Evolutionary conservation across 2,888 invertebrate species (phyloP), one percentile per base, ranked within the genome.

Genomic region (Molorchus minor): DNA sequence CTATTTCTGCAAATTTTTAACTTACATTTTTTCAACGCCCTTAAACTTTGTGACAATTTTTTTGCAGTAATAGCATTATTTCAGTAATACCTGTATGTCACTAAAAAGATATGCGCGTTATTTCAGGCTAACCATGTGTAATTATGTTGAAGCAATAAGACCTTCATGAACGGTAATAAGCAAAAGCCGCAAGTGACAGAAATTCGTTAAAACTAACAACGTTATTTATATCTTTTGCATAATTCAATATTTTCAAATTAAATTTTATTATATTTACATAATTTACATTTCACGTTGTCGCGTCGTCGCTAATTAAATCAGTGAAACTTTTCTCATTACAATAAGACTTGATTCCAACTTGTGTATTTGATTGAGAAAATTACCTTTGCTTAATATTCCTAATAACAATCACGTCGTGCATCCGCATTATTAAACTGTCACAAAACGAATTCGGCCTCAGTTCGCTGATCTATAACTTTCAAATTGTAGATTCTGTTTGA

Each of bases 271-370:
- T 70, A 73, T 73, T 71, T 72, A 69, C 72, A 73, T 73, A 73
- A 72, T 73, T 72, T 71, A 67, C 67, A 73, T 72, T 72, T 71
- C 71, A 70, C 70, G 71, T 70, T 71, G 73, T 71, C 72, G 70
- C 69, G 71, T 71, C 72, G 70, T 68, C 71, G 67, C 70, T 73
- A 71, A 73, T 73, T 71, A 72, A 71, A 73, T 73, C 71, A 71
- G 68, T 55, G 56, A 65, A 73, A 73, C 68, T 73, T 73, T 73
- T 72, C 73, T 72, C 73, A 73, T 73, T 73, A 73, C 71, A 63
- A 51, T 59, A 61, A 56, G 57, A 66, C 62, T 69, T 67, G 57
- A 67, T 64, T 67, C 64, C 49, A 59, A 64, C 64, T 64, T 55
- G 65, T 61, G 60, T 70, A 61, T 68, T 61, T 70, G 62, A 71